Percentiles rank a stretch among this genome's conserved stretches.
phyloP scores from a whole-genome alignment of 2,888 invertebrate species.

The Fragum fragum region DNA sequence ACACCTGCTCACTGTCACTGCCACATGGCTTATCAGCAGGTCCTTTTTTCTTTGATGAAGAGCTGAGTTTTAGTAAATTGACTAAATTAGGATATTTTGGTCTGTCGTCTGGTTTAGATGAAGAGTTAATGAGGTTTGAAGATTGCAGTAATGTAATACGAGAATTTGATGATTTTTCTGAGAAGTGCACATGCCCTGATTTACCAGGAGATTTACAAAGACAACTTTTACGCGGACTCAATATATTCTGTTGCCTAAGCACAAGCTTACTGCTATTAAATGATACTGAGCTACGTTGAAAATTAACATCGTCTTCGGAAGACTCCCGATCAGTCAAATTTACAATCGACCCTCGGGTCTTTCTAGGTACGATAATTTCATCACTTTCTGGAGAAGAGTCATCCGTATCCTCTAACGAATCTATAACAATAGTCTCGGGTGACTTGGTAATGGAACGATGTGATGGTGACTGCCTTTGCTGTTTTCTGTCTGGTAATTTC shows the following conservation, averaged over 20 bases:
- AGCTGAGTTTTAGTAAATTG: neutral
- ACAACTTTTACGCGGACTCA: neutral
- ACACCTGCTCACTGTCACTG: neutral
- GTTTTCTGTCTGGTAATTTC: neutral
- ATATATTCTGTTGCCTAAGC: neutral
- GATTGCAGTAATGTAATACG: neutral
- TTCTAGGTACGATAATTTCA: neutral
- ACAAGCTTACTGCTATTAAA: neutral
- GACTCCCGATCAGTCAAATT: neutral
- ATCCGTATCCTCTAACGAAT: slow-evolving; percentile 11
- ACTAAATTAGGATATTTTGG: slow-evolving; percentile 9
- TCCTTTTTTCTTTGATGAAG: neutral
- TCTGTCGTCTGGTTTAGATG: neutral
- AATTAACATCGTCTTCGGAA: neutral
- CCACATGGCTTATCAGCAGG: neutral
- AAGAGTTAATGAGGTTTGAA: neutral
- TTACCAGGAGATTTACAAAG: neutral
- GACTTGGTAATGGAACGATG: neutral
- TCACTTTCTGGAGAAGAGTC: slow-evolving; percentile 1
- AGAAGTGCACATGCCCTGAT: slow-evolving; percentile 1
- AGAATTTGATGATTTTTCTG: neutral
- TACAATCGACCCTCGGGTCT: neutral
- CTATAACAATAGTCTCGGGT: neutral
- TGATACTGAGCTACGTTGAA: neutral
- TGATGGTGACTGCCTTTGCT: neutral